These are phyloP conservation scores for Pedicia rivosa DNA, from an alignment of 2,888 invertebrate species.

Conservation along the genomic window DNA sequence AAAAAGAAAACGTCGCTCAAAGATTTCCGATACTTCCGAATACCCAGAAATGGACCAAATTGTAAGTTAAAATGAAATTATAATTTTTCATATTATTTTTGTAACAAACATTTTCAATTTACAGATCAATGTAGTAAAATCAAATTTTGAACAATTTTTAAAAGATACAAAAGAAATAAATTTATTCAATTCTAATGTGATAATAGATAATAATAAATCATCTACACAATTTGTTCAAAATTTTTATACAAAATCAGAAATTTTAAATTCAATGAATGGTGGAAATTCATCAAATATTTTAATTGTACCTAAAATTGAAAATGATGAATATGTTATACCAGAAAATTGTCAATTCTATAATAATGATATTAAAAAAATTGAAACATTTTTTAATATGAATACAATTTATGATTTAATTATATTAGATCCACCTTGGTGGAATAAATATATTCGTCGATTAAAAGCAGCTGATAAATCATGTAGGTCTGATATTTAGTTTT, in stretches of 20 bases:
- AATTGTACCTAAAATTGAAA: constrained; percentile 33
- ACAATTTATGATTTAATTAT: constrained; percentile 63
- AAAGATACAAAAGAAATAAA: constrained; percentile 18
- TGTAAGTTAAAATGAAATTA: too few species aligned
- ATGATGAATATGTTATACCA: constrained; percentile 46
- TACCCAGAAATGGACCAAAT: background rate
- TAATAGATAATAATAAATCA: constrained; percentile 20
- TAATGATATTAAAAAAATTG: constrained; percentile 43
- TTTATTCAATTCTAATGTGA: constrained; percentile 14
- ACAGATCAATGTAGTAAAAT: constrained; percentile 15
- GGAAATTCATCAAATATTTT: constrained; percentile 37
- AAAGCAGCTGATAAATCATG: constrained; percentile 42
- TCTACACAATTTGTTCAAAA: constrained; percentile 25
- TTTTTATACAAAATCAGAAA: constrained; percentile 20
- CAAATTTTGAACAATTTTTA: constrained; percentile 24
- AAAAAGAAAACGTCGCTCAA: background rate
- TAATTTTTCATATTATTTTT: too few species aligned
- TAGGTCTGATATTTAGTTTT: too few species aligned
- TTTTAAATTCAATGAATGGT: constrained; percentile 34
- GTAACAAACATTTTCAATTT: background rate
- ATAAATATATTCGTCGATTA: constrained; percentile 78
- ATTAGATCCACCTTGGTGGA: constrained; percentile 94
- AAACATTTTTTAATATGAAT: constrained; percentile 32
- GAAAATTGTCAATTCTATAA: constrained; percentile 47
- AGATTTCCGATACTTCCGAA: too few species aligned